These are phyloP conservation scores for Dexiosoma caninum DNA, from an alignment of 2,888 invertebrate genomes.

Conservation along the genomic window DNA sequence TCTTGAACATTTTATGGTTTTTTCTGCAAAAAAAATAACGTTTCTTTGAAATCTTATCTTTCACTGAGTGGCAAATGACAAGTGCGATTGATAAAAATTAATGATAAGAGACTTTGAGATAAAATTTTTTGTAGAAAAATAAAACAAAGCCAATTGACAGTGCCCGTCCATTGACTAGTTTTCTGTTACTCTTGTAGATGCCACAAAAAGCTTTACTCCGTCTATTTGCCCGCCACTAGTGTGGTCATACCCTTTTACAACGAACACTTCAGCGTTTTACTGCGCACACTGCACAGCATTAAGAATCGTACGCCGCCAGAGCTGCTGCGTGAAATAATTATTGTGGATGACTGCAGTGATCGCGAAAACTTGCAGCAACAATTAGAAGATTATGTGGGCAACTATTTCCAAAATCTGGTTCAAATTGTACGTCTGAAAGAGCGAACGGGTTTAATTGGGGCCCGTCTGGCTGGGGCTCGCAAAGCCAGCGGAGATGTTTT, in stretches of 20 bases:
- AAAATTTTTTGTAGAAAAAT: too few species aligned
- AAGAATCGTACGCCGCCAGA: constrained; percentile 88
- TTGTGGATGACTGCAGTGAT: constrained; percentile 91
- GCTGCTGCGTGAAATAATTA: constrained; percentile 90
- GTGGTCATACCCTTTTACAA: constrained; percentile 95
- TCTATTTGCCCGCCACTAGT: constrained; percentile 83
- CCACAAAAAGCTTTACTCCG: constrained; percentile 65
- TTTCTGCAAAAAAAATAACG: too few species aligned
- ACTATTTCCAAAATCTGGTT: constrained; percentile 81
- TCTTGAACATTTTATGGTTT: too few species aligned
- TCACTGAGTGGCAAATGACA: neutral
- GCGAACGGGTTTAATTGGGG: constrained; percentile 90
- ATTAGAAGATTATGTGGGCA: constrained; percentile 84
- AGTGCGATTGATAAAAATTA: neutral
- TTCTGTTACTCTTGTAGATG: constrained; percentile 64
- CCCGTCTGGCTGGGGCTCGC: constrained; percentile 89
- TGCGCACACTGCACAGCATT: constrained; percentile 87
- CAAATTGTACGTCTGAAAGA: constrained; percentile 84
- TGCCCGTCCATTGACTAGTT: too few species aligned
- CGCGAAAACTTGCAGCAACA: constrained; percentile 84
- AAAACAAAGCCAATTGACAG: too few species aligned
- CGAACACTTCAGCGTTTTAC: constrained; percentile 91
- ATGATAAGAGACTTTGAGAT: too few species aligned
- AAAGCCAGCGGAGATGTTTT: constrained; percentile 86
- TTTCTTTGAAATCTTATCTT: constrained; percentile 26